Evolutionary conservation across 2,113 vertebrate genomes (phyloP).

Genomic region (Corythornis vintsioides): DNA sequence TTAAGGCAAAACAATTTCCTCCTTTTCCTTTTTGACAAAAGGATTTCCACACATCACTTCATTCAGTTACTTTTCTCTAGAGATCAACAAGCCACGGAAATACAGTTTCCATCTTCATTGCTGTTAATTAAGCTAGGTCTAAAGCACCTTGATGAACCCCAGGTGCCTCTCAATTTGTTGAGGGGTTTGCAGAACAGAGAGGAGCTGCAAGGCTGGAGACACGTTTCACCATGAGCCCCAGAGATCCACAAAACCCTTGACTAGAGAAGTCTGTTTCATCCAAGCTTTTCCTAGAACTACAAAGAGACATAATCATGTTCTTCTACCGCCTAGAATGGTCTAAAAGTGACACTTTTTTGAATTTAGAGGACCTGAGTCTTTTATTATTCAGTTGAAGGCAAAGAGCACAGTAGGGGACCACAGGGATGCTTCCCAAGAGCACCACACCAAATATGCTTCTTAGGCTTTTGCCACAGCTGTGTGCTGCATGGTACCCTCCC

Average conservation of each 20-base stretch:
- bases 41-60: neutral
- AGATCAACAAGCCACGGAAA: neutral
- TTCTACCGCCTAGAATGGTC: neutral
- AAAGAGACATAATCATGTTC: neutral
- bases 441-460: neutral
- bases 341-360: neutral
- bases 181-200: neutral
- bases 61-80: neutral
- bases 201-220: neutral
- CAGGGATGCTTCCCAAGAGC: neutral
- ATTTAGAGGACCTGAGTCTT: neutral
- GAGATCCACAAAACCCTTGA: neutral
- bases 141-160: constrained; percentile 14
- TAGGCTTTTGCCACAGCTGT: neutral
- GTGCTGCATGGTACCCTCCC: neutral
- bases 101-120: neutral
- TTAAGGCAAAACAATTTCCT: neutral
- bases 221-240: neutral
- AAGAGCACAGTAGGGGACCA: neutral
- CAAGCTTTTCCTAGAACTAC: neutral
- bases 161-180: constrained; percentile 8
- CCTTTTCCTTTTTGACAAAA: neutral
- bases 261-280: neutral
- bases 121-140: constrained; percentile 32
- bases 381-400: neutral